A percentile compares a stretch with the other conserved stretches of the same genome.
phyloP scores from a whole-genome alignment of 2,888 invertebrate genomes.

The Gastracanthus pulcherrimus region DNA sequence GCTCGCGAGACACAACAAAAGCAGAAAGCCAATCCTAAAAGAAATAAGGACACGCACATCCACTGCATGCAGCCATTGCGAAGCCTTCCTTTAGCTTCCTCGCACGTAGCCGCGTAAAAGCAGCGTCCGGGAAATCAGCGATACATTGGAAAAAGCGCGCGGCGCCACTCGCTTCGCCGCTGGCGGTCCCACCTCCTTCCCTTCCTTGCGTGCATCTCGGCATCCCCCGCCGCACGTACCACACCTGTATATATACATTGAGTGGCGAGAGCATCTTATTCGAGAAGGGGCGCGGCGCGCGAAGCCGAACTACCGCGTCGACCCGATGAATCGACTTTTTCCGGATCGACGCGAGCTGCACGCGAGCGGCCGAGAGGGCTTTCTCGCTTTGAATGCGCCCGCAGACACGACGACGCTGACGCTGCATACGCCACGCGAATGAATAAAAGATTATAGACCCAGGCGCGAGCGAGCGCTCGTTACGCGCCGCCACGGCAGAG shows the following conservation, averaged over 20 bases:
- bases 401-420: conserved; percentile 47
- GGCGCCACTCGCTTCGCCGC: background rate
- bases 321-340: conserved; percentile 50
- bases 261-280: conserved; percentile 7
- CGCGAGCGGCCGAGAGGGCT: background rate
- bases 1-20: background rate
- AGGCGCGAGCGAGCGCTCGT: conserved; percentile 29
- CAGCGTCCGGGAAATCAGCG: conserved; percentile 25
- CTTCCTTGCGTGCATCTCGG: conserved; percentile 25
- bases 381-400: conserved; percentile 43
- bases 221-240: background rate
- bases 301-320: background rate
- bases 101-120: conserved; percentile 22
- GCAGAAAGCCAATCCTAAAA: background rate
- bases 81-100: background rate
- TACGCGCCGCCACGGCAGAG: no score
- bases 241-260: background rate
- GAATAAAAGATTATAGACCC: conserved; percentile 61
- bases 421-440: conserved; percentile 57
- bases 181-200: background rate
- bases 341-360: conserved; percentile 28
- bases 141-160: conserved; percentile 27
- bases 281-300: no score
- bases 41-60: background rate
- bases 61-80: background rate